phyloP scores from a whole-genome alignment of 2,888 invertebrate genomes.

The Gortyna flavago region DNA sequence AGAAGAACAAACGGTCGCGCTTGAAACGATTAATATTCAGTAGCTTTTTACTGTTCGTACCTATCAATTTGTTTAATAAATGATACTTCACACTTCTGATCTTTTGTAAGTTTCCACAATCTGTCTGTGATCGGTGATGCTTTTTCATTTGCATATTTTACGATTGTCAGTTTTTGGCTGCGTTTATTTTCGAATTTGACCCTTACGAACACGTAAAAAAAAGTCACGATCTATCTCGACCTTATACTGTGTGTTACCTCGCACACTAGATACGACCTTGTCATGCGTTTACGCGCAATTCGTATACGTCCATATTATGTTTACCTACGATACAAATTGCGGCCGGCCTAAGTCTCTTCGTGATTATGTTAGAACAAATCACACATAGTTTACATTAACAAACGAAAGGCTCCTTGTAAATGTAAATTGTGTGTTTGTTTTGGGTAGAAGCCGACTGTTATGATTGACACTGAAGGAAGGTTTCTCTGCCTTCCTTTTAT shows the following conservation, averaged over 20 bases:
- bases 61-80: slow-evolving; percentile 76
- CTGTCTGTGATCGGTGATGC: slow-evolving; percentile 40
- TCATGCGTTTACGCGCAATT: neutral
- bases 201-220: neutral
- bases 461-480: slow-evolving; percentile 48
- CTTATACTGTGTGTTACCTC: too few species aligned
- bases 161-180: neutral
- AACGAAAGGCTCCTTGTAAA: slow-evolving; percentile 34
- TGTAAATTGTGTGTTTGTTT: slow-evolving; percentile 37
- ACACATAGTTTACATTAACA: slow-evolving; percentile 29
- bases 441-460: slow-evolving; percentile 22
- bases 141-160: slow-evolving; percentile 47
- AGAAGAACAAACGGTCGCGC: slow-evolving; percentile 45
- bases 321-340: neutral
- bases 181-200: neutral
- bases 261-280: neutral
- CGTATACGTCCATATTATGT: neutral
- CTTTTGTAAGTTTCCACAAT: slow-evolving; percentile 59
- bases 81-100: slow-evolving; percentile 67
- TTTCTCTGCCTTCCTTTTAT: slow-evolving; percentile 39
- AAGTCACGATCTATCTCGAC: neutral
- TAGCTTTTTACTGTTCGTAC: slow-evolving; percentile 71
- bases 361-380: slow-evolving; percentile 37
- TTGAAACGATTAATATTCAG: slow-evolving; percentile 73
- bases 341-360: neutral